Percentiles rank a stretch among this genome's conserved stretches.
These are phyloP conservation scores for Helobdella robusta DNA, from an alignment of 2,888 invertebrate genomes.

Conservation along the genomic window DNA sequence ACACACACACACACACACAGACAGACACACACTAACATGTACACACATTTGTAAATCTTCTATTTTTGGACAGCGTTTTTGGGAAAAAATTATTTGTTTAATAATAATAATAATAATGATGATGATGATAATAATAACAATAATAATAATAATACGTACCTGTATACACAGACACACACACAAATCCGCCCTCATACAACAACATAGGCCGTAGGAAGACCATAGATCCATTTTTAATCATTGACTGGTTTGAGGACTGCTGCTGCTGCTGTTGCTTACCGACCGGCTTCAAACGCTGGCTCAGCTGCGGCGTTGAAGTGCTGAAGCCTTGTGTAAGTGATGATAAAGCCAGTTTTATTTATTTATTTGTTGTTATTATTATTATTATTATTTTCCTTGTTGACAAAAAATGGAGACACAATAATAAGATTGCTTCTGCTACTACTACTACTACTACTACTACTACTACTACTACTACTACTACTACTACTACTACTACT, in stretches of 20 bases:
- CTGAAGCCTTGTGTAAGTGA: too few species aligned
- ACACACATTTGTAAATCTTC: too few species aligned
- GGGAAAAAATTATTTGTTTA: background rate
- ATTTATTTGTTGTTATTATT: too few species aligned
- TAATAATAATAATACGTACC: background rate
- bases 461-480: too few species aligned
- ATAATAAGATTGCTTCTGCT: too few species aligned
- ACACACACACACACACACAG: too few species aligned
- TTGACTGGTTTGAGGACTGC: slow-evolving; percentile 22
- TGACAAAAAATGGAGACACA: too few species aligned
- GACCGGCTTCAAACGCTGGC: background rate
- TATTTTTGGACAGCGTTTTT: background rate
- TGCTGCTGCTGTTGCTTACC: slow-evolving; percentile 28
- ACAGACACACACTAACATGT: too few species aligned
- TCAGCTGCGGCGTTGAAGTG: slow-evolving; percentile 22
- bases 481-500: too few species aligned
- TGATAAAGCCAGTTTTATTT: too few species aligned
- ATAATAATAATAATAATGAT: background rate
- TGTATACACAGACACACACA: background rate
- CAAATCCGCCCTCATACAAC: background rate
- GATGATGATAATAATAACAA: background rate
- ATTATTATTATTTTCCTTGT: too few species aligned
- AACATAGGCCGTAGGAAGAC: slow-evolving; percentile 19
- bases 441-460: too few species aligned
- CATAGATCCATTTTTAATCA: slow-evolving; percentile 13